Percentiles rank a stretch among this genome's conserved stretches.
Evolutionary conservation across 37 sponge, comb jelly and placozoan genomes (phyloP).

Genomic region (Tethya wilhelma): DNA sequence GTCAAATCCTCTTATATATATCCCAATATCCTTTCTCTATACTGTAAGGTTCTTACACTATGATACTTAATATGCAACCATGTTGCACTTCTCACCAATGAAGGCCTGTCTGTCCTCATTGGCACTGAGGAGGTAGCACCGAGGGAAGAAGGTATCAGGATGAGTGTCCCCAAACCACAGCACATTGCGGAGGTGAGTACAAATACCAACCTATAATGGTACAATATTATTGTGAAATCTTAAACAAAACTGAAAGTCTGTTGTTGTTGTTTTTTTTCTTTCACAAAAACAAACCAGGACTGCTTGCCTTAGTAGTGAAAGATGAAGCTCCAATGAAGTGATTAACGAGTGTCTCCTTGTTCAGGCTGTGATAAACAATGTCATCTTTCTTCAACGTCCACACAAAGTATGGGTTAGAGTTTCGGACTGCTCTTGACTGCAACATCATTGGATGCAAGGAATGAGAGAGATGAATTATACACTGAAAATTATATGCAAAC

Average conservation of each 20-base stretch:
- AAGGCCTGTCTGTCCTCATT: slow-evolving; percentile 86
- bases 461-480: neutral
- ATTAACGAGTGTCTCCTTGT: slow-evolving; percentile 79
- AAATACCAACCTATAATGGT: slow-evolving; percentile 77
- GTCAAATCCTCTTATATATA: neutral
- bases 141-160: slow-evolving; percentile 86
- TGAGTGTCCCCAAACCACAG: slow-evolving; percentile 82
- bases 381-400: slow-evolving; percentile 84
- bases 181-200: slow-evolving; percentile 72
- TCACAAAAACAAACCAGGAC: neutral
- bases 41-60: neutral
- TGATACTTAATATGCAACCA: neutral
- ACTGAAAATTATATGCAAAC: neutral
- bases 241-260: neutral
- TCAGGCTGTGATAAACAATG: slow-evolving; percentile 24
- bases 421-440: slow-evolving; percentile 81
- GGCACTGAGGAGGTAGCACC: slow-evolving; percentile 85
- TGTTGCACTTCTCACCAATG: slow-evolving; percentile 51
- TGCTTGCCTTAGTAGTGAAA: slow-evolving; percentile 90
- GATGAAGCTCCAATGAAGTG: slow-evolving; percentile 80
- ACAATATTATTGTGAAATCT: neutral
- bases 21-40: neutral
- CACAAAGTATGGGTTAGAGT: slow-evolving; percentile 81
- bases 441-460: too few species aligned
- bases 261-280: neutral